Evolutionary conservation across 2,797 vertebrate species (phyloP).

Genomic region (Liasis olivaceus): DNA sequence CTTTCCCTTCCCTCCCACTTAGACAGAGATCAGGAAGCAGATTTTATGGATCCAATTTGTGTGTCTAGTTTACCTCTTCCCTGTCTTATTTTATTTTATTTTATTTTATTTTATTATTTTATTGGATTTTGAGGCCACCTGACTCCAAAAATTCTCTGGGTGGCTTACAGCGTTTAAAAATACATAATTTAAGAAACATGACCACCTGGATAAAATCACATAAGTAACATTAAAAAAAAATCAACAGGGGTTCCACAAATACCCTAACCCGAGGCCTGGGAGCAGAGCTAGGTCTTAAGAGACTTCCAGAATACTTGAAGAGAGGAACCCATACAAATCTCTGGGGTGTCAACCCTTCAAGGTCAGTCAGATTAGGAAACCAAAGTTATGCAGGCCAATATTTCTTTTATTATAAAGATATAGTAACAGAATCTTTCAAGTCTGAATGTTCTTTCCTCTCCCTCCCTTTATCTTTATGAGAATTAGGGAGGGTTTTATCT

Average conservation of each 20-base stretch:
- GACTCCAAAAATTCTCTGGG: not conserved
- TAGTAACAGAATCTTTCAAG: not conserved
- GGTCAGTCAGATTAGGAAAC: not conserved
- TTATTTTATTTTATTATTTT: not conserved
- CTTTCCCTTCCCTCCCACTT: not conserved
- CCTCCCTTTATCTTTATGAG: not conserved
- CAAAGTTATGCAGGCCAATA: not conserved
- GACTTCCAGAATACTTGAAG: not conserved
- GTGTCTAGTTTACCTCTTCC: not conserved
- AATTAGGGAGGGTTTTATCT: no score
- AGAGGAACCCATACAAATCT: not conserved
- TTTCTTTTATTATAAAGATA: not conserved
- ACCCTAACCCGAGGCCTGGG: not conserved
- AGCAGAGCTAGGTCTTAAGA: not conserved
- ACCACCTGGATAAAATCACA: not conserved
- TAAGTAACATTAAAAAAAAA: not conserved
- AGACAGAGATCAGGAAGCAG: not conserved
- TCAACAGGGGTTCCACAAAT: not conserved
- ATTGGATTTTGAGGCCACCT: not conserved
- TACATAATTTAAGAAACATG: not conserved
- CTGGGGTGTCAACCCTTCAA: not conserved
- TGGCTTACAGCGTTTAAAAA: not conserved
- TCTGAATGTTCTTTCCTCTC: not conserved
- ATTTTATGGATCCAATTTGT: not conserved
- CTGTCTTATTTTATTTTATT: not conserved